These are phyloP conservation scores for Periplaneta americana DNA, from an alignment of 1,140 invertebrate species.

Conservation along the genomic window DNA sequence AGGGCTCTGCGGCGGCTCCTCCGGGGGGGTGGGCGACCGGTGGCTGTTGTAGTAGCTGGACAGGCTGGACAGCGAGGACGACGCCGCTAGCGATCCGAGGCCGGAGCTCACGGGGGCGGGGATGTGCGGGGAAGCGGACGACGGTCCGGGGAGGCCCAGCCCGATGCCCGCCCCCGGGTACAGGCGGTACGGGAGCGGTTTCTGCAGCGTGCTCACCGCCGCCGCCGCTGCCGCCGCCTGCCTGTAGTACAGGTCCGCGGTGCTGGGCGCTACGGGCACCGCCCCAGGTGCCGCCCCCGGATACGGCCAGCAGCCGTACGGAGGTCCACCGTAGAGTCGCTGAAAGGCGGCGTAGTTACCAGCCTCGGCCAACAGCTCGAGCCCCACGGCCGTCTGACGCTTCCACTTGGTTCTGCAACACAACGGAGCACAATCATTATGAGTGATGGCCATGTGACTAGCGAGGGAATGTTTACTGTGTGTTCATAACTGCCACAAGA, in stretches of 20 bases:
- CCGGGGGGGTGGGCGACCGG: constrained; percentile 33
- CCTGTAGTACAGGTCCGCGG: constrained; percentile 73
- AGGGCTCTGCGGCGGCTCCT: constrained; percentile 32
- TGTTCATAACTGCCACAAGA: no score
- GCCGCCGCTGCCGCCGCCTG: constrained; percentile 57
- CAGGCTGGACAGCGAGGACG: constrained; percentile 50
- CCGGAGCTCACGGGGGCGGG: constrained; percentile 39
- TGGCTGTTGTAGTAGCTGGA: constrained; percentile 51
- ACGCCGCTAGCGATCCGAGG: constrained; percentile 48
- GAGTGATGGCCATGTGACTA: no score
- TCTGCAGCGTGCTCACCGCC: constrained; percentile 74
- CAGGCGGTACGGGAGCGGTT: constrained; percentile 77
- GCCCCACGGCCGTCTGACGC: constrained; percentile 92
- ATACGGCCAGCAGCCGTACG: constrained; percentile 43
- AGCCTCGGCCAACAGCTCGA: constrained; percentile 93
- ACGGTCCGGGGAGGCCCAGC: constrained; percentile 47
- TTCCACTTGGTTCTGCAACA: constrained; percentile 98
- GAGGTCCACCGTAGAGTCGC: constrained; percentile 75
- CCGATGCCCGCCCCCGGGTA: constrained; percentile 55
- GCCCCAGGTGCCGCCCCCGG: constrained; percentile 51
- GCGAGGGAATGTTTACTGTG: no score
- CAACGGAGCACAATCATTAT: no score
- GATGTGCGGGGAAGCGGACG: constrained; percentile 8
- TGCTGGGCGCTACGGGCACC: constrained; percentile 46
- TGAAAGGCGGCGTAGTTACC: constrained; percentile 96